Evolutionary conservation across 2,888 invertebrate species (phyloP).

Genomic region (Melipona beecheii): DNA sequence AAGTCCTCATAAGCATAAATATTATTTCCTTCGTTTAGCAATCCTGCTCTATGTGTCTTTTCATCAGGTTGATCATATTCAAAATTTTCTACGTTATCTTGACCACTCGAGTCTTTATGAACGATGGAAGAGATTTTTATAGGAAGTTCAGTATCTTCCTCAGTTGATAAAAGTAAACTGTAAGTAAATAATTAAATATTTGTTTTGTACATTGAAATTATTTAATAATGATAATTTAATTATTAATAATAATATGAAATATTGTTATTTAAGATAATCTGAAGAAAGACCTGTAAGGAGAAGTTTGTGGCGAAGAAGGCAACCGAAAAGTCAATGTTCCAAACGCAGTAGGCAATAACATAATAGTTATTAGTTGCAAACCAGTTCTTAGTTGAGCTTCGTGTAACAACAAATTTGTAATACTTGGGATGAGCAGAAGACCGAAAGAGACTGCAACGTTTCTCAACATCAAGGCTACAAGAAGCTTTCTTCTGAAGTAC

Average conservation of each 20-base stretch:
- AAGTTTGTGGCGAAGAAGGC: constrained; percentile 52
- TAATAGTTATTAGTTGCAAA: constrained; percentile 72
- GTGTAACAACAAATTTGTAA: constrained; percentile 69
- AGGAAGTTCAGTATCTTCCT: constrained; percentile 74
- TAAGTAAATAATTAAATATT: constrained; percentile 36
- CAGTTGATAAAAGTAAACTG: constrained; percentile 70
- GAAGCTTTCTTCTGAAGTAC: constrained; percentile 73
- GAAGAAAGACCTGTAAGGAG: constrained; percentile 68
- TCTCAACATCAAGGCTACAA: constrained; percentile 70
- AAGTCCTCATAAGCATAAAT: constrained; percentile 72
- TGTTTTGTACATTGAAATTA: neutral
- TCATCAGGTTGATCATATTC: constrained; percentile 26
- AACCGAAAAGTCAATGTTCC: constrained; percentile 71
- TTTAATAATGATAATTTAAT: too few species aligned
- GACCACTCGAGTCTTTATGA: neutral
- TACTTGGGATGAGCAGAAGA: constrained; percentile 71
- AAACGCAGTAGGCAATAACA: constrained; percentile 74
- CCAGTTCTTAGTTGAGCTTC: constrained; percentile 69
- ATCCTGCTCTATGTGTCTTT: neutral
- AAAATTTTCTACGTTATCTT: constrained; percentile 3
- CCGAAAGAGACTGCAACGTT: constrained; percentile 75
- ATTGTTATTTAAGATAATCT: neutral
- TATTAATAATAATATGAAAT: too few species aligned
- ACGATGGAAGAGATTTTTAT: constrained; percentile 42
- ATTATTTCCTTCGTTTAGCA: constrained; percentile 68